Evolutionary conservation across 2,113 vertebrate species (phyloP).

Genomic region (Amblyopsis rosae): DNA sequence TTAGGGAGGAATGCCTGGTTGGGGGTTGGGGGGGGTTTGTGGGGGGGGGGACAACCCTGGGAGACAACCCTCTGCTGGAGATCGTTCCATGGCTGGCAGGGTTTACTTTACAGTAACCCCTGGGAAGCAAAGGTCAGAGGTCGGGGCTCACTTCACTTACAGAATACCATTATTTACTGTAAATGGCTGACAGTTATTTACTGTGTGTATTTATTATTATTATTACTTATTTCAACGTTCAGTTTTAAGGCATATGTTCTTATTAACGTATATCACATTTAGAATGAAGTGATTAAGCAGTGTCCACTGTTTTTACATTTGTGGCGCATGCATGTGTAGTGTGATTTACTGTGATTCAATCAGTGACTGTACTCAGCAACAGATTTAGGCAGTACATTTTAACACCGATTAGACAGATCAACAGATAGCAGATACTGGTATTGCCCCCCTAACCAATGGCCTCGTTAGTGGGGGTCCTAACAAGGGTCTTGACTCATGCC

Average conservation of each 20-base stretch:
- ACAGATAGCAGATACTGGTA: neutral
- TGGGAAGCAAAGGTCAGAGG: slow-evolving; percentile 55
- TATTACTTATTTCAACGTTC: no score
- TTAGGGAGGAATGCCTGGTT: slow-evolving; percentile 57
- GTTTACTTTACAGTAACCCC: slow-evolving; percentile 71
- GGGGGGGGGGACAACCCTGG: slow-evolving; percentile 36
- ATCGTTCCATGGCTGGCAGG: slow-evolving; percentile 57
- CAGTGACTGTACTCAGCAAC: no score
- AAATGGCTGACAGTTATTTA: neutral
- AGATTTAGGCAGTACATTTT: neutral
- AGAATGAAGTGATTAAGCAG: no score
- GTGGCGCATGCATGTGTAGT: no score
- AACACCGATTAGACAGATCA: neutral
- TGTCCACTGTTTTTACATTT: no score
- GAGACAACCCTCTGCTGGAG: slow-evolving; percentile 67
- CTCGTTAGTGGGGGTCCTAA: no score
- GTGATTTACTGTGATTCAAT: no score
- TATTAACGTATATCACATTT: no score
- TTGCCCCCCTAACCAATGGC: no score
- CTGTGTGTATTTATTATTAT: neutral
- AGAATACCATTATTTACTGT: neutral
- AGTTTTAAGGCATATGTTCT: no score
- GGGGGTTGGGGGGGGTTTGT: slow-evolving; percentile 33
- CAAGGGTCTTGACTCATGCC: no score
- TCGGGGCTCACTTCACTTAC: slow-evolving; percentile 3